These are phyloP conservation scores for Orthonychiurus folsomi DNA, from an alignment of 2,888 invertebrate genomes.

Conservation along the genomic window DNA sequence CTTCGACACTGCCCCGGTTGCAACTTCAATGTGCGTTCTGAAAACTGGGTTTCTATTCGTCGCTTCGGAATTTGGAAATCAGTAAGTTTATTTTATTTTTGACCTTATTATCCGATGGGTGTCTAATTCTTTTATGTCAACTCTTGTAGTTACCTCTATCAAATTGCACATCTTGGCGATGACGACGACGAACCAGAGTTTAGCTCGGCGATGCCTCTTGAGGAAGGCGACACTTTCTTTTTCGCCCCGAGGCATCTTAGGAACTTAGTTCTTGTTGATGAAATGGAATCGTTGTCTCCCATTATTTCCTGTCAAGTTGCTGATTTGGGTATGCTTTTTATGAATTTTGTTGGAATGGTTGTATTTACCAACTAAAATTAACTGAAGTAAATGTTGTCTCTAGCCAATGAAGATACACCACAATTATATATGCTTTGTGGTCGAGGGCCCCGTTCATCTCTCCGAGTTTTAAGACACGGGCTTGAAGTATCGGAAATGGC, in stretches of 20 bases:
- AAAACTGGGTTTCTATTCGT: conserved; percentile 98
- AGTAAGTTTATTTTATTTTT: conserved; percentile 62
- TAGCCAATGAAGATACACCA: conserved; percentile 95
- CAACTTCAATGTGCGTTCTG: conserved; percentile 91
- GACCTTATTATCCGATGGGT: conserved; percentile 16
- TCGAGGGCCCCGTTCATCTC: conserved; percentile 83
- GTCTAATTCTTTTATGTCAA: conserved; percentile 25
- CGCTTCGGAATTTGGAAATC: conserved; percentile 98
- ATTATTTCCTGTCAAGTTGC: conserved; percentile 76
- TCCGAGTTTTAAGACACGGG: conserved; percentile 90
- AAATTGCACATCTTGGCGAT: conserved; percentile 98
- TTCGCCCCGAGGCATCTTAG: conserved; percentile 88
- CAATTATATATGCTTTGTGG: conserved; percentile 96
- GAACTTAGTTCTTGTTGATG: conserved; percentile 93
- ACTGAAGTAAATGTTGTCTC: conserved; percentile 3
- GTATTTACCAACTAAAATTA: background rate
- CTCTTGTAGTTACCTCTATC: conserved; percentile 76
- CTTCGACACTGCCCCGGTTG: conserved; percentile 97
- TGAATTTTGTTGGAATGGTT: background rate
- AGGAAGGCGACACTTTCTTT: conserved; percentile 98
- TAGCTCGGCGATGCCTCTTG: conserved; percentile 93
- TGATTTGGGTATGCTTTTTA: conserved; percentile 54
- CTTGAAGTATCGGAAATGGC: conserved; percentile 99
- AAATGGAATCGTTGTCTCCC: conserved; percentile 90
- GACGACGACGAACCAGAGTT: conserved; percentile 99